Evolutionary conservation across 2,113 vertebrate species (phyloP).

Genomic region (Pachypanchax playfairii): DNA sequence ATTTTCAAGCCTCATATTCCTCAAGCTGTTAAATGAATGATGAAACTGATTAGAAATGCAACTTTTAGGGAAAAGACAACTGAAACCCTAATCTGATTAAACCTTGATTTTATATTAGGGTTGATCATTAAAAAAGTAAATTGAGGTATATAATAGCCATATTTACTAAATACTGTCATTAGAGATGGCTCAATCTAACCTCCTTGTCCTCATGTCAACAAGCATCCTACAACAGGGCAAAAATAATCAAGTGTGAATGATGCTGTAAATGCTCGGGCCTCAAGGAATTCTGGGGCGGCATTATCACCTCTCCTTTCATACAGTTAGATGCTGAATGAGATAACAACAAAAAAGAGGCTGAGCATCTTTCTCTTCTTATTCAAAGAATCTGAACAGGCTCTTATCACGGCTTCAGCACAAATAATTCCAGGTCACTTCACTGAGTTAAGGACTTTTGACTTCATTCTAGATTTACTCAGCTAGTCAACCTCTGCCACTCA

Average conservation of each 20-base stretch:
- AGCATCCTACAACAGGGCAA: neutral
- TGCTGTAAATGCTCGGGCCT: neutral
- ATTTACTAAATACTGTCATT: neutral
- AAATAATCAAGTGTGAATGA: neutral
- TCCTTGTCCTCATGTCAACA: neutral
- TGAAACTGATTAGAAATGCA: no score
- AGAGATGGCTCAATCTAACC: neutral
- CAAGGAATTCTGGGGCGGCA: neutral
- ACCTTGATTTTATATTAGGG: neutral
- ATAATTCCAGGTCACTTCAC: conserved; percentile 2
- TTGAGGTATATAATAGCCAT: no score
- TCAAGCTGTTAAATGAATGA: no score
- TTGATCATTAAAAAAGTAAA: neutral
- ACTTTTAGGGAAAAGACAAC: no score
- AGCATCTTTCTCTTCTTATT: no score
- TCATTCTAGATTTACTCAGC: neutral
- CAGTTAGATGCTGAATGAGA: neutral
- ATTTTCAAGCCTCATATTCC: no score
- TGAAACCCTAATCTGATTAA: no score
- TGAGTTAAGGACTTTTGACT: neutral
- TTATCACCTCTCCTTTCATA: neutral
- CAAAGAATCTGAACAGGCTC: neutral
- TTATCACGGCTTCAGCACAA: conserved; percentile 3
- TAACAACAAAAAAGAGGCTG: neutral
- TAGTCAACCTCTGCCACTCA: neutral